Percentiles rank a stretch among this genome's conserved stretches.
Evolutionary conservation across 2,888 invertebrate species (phyloP).

Genomic region (Ctenicera cuprea): DNA sequence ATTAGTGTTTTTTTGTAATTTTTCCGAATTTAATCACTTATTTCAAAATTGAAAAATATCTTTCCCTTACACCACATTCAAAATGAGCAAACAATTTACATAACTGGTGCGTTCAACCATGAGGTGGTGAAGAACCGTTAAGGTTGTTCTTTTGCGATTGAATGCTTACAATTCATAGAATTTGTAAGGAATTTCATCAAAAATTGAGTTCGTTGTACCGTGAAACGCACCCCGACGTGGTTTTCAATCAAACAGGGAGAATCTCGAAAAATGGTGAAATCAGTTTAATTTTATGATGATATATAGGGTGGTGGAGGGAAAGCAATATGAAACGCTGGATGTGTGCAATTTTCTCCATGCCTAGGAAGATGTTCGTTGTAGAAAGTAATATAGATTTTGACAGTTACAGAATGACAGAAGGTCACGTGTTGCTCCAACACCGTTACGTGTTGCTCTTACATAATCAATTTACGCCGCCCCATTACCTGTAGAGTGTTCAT

Average conservation of each 20-base stretch:
- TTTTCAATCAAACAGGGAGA: neutral
- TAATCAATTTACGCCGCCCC: constrained; percentile 16
- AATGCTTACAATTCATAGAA: neutral
- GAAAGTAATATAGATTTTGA: constrained; percentile 9
- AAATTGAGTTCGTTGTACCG: constrained; percentile 1
- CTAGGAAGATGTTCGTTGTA: constrained; percentile 4
- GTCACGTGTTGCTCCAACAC: constrained; percentile 10
- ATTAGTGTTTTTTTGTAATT: too few relatives aligned
- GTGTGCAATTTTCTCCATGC: constrained; percentile 23
- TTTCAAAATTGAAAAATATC: too few relatives aligned
- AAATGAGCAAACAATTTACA: constrained; percentile 23
- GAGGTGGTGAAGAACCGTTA: constrained; percentile 4
- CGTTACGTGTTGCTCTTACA: constrained; percentile 14
- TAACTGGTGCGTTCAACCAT: constrained; percentile 30
- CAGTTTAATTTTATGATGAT: constrained; percentile 6
- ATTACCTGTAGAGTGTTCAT: neutral
- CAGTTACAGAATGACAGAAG: constrained; percentile 16
- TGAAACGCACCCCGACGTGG: neutral
- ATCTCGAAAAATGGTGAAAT: neutral
- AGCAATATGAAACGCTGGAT: neutral
- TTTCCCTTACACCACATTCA: too few relatives aligned
- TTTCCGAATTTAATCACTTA: too few relatives aligned
- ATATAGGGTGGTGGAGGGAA: neutral
- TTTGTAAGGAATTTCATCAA: neutral
- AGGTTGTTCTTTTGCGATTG: constrained; percentile 1